Evolutionary conservation across 2,113 vertebrate species (phyloP).

Genomic region (Cheirogaleus medius): DNA sequence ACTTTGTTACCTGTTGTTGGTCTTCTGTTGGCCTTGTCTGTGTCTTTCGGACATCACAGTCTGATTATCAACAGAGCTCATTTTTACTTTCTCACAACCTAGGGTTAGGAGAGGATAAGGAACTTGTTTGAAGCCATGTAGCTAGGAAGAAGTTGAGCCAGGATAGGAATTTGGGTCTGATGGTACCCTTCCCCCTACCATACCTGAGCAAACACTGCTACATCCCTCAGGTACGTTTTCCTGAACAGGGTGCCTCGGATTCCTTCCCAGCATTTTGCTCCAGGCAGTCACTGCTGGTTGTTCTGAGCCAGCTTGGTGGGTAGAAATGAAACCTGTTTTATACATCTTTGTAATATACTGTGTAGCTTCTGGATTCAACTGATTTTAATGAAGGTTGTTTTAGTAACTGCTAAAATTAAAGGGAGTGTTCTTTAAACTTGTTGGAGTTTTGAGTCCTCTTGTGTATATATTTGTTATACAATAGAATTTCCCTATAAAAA

Average conservation of each 20-base stretch:
- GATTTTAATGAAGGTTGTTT: conserved; percentile 35
- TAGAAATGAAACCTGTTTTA: not conserved
- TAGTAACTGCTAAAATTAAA: conserved; percentile 38
- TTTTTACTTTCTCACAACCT: not conserved
- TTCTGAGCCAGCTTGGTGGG: not conserved
- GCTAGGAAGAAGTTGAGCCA: not conserved
- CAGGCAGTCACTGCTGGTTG: not conserved
- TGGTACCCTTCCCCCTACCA: not conserved
- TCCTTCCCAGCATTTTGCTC: not conserved
- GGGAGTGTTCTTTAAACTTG: conserved; percentile 23
- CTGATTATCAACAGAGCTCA: not conserved
- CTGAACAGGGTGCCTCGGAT: not conserved
- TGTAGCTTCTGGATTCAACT: not conserved
- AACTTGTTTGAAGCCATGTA: not conserved
- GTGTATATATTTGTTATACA: not conserved
- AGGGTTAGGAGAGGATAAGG: not conserved
- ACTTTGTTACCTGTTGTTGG: not conserved
- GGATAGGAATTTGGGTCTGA: not conserved
- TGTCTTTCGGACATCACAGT: not conserved
- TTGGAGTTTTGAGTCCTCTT: conserved; percentile 24
- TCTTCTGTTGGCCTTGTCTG: not conserved
- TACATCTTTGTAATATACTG: not conserved
- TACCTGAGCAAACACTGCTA: not conserved
- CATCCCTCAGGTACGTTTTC: not conserved
- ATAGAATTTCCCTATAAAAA: not conserved